Evolutionary conservation across 1,140 invertebrate species (phyloP).

Genomic region (Mercenaria mercenaria): DNA sequence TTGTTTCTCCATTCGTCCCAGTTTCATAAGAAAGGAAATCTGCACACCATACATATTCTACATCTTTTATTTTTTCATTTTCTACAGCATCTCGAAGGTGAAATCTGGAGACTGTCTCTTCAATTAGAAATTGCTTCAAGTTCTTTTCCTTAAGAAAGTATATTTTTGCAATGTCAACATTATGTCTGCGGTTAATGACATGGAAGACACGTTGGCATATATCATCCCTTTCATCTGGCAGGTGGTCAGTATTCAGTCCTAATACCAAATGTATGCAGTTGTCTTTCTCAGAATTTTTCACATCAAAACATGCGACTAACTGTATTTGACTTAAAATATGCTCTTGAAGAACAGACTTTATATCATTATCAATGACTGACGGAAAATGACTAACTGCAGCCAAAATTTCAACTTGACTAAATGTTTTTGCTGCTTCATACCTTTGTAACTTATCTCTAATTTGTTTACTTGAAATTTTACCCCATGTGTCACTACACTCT

Average conservation of each 20-base stretch:
- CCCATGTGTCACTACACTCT: not conserved
- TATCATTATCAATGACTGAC: not conserved
- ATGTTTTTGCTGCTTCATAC: not conserved
- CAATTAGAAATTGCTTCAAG: not conserved
- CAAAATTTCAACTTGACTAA: not conserved
- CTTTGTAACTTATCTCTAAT: not conserved
- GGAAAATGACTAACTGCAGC: not conserved
- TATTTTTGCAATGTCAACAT: not conserved
- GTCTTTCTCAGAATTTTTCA: not conserved
- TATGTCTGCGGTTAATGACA: not conserved
- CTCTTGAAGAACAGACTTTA: too few species aligned
- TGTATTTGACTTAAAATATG: not conserved
- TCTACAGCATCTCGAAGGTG: not conserved
- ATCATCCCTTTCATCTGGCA: not conserved
- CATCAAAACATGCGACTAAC: not conserved
- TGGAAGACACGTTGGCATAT: not conserved
- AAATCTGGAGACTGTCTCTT: not conserved
- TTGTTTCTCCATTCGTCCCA: not conserved
- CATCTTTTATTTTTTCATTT: not conserved
- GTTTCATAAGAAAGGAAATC: not conserved
- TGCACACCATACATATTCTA: not conserved
- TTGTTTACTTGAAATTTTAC: not conserved
- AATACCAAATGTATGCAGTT: not conserved
- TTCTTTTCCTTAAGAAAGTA: not conserved
- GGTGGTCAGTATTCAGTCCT: not conserved